Evolutionary conservation across 2,888 invertebrate species (phyloP), one percentile per base, ranked within the genome.

Genomic region (Bembecia ichneumoniformis): DNA sequence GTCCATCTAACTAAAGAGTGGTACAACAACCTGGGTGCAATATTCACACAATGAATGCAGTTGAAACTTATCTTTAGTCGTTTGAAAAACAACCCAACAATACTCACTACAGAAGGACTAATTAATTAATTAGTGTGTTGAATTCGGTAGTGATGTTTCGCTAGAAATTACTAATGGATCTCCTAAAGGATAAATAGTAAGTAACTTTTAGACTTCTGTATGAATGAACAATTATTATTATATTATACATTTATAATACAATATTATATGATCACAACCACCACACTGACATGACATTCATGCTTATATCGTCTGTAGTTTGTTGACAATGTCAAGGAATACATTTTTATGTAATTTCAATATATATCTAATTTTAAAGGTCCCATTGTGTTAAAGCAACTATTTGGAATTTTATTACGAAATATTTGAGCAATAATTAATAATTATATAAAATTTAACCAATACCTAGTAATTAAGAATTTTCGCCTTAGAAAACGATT

Each of bases 271-370:
- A 68, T 64, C 13, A 64, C 74, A 69, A 72, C 72, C 76, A 71
- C 73, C 75, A 82, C 75, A 78, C 59, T 17, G 14, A 50, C 48
- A 44, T 60, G 66, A 80, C 77, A 81, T 68, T 71, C 82, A 82
- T 81, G 81, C 80, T 72, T 63, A 53, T 63, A 61, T 50, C 51
- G 40, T 57, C 57, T 57, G 62, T 60, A 62, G 62, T 63, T 66
- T 72, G 71, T 64, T 69, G 68, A 75, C 71, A 71, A 62, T 63
- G 62, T 28, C 28, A 28, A 28, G 28, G 9, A 28, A 28, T 28
- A 28, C 40, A 13, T 13, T 11, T 13, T 3, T 3, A 40, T 5
- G 11, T 14, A 40, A 40, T 13, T 40, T 40, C 11, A 40, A 40
- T 11, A 40, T 3, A 3, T 28, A 28, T 3, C 3, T 4, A 3